Base-by-base conservation (phyloP, 2,797 vertebrate genomes). In the Ceryle rudis region DNA sequence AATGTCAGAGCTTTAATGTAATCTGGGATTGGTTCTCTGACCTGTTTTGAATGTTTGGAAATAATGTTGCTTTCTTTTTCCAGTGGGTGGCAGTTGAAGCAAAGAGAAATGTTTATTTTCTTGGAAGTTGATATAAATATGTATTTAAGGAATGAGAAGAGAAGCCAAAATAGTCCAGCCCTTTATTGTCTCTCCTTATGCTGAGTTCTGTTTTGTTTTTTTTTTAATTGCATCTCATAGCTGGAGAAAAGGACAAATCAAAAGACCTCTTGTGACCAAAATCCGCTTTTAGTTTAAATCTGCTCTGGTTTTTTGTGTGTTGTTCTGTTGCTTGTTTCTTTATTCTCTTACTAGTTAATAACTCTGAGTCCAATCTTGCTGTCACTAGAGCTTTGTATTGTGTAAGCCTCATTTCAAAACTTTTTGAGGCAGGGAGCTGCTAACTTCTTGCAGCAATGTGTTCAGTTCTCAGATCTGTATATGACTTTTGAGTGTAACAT, bases 11-110 rank as follows among this genome's bases (percentile, higher is more conserved):
- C 29, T 88, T 93, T 70, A 75, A 21, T 47, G 44, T 49, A 61
- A 61, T 84, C 64, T 52, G 64, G 49, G 41, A 42, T 52, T 77
- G 51, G 17, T 93, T 93, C 90, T 73, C 61, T 93, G 77, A 91
- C 66, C 82, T 81, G 20, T 84, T 91, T 91, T 28, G 49, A 52
- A 52, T 52, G 42, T 92, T 95, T 94, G 83, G 88, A 79, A 47
- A 89, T 89, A 93, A 96, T 95, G 71, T 94, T 96, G 61, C 95
- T 95, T 94, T 96, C 17, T 67, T 89, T 97, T 96, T 97, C 94
- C 95, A 95, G 94, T 94, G 95, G 95, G 95, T 96, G 95, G 95
- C 95, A 97, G 90, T 67, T 96, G 92, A 96, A 86, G 93, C 95
- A 95, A 94, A 92, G 95, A 96, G 41, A 95, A 96, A 85, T 92